These are phyloP conservation scores for Cheilosia urbana DNA, from an alignment of 2,888 invertebrate genomes.

Conservation along the genomic window DNA sequence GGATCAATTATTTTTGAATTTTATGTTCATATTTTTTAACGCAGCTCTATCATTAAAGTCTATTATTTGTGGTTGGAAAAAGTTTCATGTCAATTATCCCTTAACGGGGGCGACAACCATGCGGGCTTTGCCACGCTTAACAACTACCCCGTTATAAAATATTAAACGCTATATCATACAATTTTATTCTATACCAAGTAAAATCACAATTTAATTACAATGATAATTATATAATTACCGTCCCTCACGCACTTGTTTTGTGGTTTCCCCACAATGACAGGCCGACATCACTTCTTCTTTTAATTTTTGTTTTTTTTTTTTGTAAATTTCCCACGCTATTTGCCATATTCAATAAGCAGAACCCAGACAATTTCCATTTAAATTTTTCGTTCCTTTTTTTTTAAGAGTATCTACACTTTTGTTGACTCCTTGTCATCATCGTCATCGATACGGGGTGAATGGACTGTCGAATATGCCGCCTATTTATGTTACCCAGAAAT, in stretches of 20 bases:
- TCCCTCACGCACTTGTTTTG: constrained; percentile 41
- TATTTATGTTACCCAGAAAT: constrained; percentile 19
- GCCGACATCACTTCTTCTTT: constrained; percentile 1
- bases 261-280: constrained; percentile 33
- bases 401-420: constrained; percentile 21
- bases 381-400: constrained; percentile 18
- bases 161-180: background rate
- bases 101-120: background rate
- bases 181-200: background rate
- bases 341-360: background rate
- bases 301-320: background rate
- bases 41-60: too few species aligned
- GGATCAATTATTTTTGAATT: too few species aligned
- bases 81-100: background rate
- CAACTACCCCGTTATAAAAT: background rate
- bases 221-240: constrained; percentile 11
- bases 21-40: too few species aligned
- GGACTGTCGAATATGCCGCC: constrained; percentile 44
- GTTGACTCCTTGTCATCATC: constrained; percentile 59
- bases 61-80: too few species aligned
- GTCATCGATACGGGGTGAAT: constrained; percentile 65
- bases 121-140: background rate
- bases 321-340: constrained; percentile 33
- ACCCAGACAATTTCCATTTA: constrained; percentile 23
- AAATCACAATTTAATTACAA: constrained; percentile 11